A percentile compares a stretch with the other conserved stretches of the same genome.
phyloP scores from a whole-genome alignment of 2,113 vertebrate species.

The Ophiodon elongatus region DNA sequence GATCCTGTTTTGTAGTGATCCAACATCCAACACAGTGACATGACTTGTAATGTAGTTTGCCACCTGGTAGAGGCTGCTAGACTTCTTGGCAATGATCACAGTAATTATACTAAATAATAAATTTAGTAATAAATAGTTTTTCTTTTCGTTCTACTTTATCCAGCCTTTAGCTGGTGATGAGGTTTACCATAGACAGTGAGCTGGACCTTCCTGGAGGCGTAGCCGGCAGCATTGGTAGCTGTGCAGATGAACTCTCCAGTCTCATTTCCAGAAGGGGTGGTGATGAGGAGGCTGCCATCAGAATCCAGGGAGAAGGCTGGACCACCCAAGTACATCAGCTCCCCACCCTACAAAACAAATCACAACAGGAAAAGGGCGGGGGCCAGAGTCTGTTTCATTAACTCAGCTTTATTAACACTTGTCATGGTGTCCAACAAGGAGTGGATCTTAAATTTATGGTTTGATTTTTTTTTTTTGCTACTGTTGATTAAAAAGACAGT shows the following conservation, averaged over 20 bases:
- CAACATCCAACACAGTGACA: neutral
- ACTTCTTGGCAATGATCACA: neutral
- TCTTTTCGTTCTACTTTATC: neutral
- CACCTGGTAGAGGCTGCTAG: conserved; percentile 7
- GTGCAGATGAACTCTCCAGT: conserved; percentile 94
- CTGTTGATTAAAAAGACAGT: neutral
- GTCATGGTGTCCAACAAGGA: no score
- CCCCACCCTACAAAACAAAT: conserved; percentile 87
- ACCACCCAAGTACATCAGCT: conserved; percentile 83
- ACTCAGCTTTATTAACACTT: no score
- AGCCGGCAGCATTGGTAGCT: conserved; percentile 92
- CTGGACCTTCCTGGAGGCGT: conserved; percentile 92
- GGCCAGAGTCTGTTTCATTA: no score
- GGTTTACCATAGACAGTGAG: conserved; percentile 94
- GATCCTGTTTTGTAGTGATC: neutral
- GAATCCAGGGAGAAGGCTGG: conserved; percentile 85
- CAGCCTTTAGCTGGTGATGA: neutral
- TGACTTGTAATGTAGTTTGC: neutral
- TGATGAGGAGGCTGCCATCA: conserved; percentile 89
- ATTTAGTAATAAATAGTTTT: neutral
- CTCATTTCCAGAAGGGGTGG: conserved; percentile 89
- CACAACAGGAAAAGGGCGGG: conserved; percentile 18
- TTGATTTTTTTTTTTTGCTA: neutral
- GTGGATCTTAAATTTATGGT: conserved; percentile 30
- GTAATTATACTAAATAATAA: neutral